A percentile compares a stretch with the other conserved stretches of the same genome.
phyloP scores from a whole-genome alignment of 2,113 vertebrate genomes.

The Pao palembangensis region DNA sequence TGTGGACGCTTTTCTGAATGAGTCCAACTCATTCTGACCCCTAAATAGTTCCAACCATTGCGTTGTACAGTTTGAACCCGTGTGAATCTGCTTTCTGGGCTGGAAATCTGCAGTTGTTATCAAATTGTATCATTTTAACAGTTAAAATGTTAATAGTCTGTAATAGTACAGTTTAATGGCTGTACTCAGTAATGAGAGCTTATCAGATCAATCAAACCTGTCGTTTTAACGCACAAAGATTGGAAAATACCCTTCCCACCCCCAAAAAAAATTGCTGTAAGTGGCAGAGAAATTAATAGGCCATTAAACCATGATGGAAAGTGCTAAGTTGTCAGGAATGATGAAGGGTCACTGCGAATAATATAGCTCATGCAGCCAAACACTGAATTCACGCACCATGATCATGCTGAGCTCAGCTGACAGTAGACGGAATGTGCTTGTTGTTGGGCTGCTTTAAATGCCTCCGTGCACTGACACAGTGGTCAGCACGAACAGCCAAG shows the following conservation, averaged over 20 bases:
- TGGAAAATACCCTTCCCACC: no score
- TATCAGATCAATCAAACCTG: not conserved
- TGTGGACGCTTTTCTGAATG: no score
- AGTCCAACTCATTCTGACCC: no score
- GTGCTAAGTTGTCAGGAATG: conserved; percentile 22
- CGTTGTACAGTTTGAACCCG: no score
- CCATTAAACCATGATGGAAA: conserved; percentile 31
- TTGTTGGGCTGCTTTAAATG: conserved; percentile 24
- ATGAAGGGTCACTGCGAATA: conserved; percentile 26
- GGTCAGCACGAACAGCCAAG: not conserved
- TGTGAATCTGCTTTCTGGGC: no score
- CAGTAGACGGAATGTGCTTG: conserved; percentile 15
- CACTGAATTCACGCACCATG: conserved; percentile 21
- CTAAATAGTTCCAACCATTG: no score
- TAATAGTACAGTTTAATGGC: no score
- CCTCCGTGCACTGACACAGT: conserved; percentile 2
- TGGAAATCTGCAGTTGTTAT: no score
- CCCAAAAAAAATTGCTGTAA: no score
- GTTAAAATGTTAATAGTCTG: not conserved
- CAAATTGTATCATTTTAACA: not conserved
- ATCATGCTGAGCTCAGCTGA: conserved; percentile 49
- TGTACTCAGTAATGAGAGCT: not conserved
- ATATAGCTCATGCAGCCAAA: conserved; percentile 18
- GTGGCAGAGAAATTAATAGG: not conserved
- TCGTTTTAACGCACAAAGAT: no score